phyloP scores from a whole-genome alignment of 2,888 invertebrate genomes.

The Tanytarsus gracilentus region DNA sequence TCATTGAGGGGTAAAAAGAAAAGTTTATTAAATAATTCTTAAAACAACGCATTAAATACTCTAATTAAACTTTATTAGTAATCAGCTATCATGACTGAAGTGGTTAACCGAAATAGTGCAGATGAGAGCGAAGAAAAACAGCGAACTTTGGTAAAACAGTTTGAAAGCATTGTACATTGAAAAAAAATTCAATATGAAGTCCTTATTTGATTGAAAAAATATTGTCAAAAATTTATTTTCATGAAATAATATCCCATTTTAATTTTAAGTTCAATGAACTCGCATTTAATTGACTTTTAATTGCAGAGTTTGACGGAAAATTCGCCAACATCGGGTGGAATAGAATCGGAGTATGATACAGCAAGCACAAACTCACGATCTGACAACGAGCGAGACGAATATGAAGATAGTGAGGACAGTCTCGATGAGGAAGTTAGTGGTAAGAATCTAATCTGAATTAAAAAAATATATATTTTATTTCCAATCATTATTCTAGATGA shows the following conservation, averaged over 20 bases:
- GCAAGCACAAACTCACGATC: conserved; percentile 37
- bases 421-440: conserved; percentile 36
- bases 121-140: conserved; percentile 22
- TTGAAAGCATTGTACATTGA: conserved; percentile 16
- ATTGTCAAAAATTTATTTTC: neutral
- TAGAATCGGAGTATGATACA: conserved; percentile 44
- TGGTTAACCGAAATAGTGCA: conserved; percentile 14
- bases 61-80: too few relatives aligned
- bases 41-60: too few relatives aligned
- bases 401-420: conserved; percentile 39
- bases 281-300: neutral
- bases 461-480: neutral
- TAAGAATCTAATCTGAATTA: neutral
- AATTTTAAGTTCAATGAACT: too few relatives aligned
- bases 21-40: too few relatives aligned
- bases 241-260: too few relatives aligned
- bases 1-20: too few relatives aligned
- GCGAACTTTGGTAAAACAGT: conserved; percentile 14
- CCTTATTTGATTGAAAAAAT: neutral
- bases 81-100: conserved; percentile 22
- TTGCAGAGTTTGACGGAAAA: conserved; percentile 22
- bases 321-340: conserved; percentile 19
- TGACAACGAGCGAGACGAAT: conserved; percentile 29
- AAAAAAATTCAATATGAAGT: conserved; percentile 7
- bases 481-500: conserved; percentile 29